These are phyloP conservation scores for Leptinotarsa texana DNA, from an alignment of 1,140 invertebrate genomes.

Conservation along the genomic window DNA sequence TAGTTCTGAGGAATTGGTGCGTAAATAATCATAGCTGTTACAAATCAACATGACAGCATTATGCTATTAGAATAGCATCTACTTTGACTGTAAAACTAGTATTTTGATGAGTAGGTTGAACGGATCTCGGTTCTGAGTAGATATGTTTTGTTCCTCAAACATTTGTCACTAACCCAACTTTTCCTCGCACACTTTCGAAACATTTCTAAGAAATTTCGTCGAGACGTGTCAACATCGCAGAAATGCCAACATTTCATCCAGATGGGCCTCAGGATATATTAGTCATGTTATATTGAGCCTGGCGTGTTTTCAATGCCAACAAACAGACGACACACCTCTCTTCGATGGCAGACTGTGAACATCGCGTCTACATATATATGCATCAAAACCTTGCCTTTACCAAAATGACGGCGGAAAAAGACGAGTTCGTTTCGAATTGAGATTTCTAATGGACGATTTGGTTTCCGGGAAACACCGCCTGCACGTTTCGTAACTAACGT, in stretches of 20 bases:
- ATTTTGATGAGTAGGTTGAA: too few species aligned
- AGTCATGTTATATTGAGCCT: slow-evolving; percentile 52
- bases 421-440: slow-evolving; percentile 11
- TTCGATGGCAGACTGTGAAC: slow-evolving; percentile 23
- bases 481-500: neutral
- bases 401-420: slow-evolving; percentile 6
- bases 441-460: neutral
- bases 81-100: too few species aligned
- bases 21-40: too few species aligned
- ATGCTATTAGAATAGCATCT: too few species aligned
- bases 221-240: slow-evolving; percentile 14
- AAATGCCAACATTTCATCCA: slow-evolving; percentile 50
- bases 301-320: slow-evolving; percentile 50
- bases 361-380: neutral
- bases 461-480: slow-evolving; percentile 3
- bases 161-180: too few species aligned
- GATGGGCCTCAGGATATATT: slow-evolving; percentile 53
- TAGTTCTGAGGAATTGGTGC: too few species aligned
- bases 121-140: too few species aligned
- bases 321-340: slow-evolving; percentile 49
- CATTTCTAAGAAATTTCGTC: neutral
- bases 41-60: too few species aligned
- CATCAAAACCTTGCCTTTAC: slow-evolving; percentile 12
- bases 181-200: too few species aligned
- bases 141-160: too few species aligned